Evolutionary conservation across 2,797 vertebrate genomes (phyloP), one percentile per base, ranked within the genome.

Genomic region (Smutsia temminckii): DNA sequence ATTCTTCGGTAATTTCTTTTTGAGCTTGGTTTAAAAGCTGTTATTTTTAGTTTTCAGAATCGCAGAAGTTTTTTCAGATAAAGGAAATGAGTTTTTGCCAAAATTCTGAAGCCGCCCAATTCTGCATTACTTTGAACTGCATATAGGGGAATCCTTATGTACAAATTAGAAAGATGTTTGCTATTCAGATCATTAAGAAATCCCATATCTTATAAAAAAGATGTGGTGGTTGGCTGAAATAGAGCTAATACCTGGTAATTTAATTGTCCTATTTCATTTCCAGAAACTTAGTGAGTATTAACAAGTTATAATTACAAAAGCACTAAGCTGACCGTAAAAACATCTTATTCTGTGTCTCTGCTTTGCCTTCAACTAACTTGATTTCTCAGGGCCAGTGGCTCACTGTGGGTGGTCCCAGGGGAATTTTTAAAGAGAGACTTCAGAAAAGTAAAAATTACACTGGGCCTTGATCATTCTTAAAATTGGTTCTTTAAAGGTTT

Each of bases 271-370:
- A 49, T 61, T 93, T 34, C 32, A 29, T 63, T 51, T 74, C 85
- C 10, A 21, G 55, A 37, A 61, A 68, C 57, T 90, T 75, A 57
- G 14, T 17, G 61, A 63, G 7, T 57, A 20, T 80, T 57, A 46
- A 27, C 8, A 93, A 74, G n/a, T 90, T 95, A n/a, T 83, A 92
- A 87, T 66, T 87, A 64, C 32, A 93, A 34, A 57, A 78, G 29
- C 29, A 63, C 23, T 34, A 59, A 79, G 1, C 21, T 57, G 4
- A 64, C 27, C 7, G 37, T 88, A 84, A 79, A 77, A 57, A 21
- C 14, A n/a, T 6, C n/a, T 42, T 71, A 32, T 69, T 77, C 21
- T 78, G 10, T 69, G 8, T 55, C 12, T 53, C n/a, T 49, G 25
- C 16, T 68, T 85, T 90, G 69, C 29, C 27, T 1, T 93, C 71